Conservation (phyloP, 2,113 vertebrate species). For the Galemys pyrenaicus region DNA sequence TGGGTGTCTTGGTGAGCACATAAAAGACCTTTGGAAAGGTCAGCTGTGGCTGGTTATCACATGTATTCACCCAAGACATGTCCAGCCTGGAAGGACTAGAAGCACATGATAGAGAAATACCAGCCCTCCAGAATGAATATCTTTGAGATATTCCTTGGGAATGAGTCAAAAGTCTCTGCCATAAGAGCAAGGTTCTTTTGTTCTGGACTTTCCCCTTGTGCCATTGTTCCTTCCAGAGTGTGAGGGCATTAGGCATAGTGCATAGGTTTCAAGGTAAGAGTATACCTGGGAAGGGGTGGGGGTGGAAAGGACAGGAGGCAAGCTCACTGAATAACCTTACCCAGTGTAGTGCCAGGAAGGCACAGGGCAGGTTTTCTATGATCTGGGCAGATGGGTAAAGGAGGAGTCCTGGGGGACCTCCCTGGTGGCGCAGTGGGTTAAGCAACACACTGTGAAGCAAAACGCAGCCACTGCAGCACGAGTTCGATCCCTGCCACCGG, state of each 20-base stretch:
- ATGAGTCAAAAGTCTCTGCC: not conserved
- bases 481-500: no score
- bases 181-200: not conserved
- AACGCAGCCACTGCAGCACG: no score
- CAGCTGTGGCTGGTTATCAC: not conserved
- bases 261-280: no score
- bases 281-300: not conserved
- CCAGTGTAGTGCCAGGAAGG: not conserved
- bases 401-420: no score
- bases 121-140: not conserved
- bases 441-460: no score
- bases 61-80: not conserved
- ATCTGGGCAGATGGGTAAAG: no score
- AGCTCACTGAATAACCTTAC: not conserved
- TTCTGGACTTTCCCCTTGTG: not conserved
- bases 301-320: not conserved
- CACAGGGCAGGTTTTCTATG: no score
- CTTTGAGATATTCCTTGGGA: not conserved
- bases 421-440: no score
- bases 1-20: not conserved
- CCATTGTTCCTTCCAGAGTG: not conserved
- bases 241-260: no score
- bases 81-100: not conserved
- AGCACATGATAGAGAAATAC: not conserved
- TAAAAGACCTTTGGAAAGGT: not conserved